phyloP scores from a whole-genome alignment of 2,113 vertebrate species.

The Hyla sarda region DNA sequence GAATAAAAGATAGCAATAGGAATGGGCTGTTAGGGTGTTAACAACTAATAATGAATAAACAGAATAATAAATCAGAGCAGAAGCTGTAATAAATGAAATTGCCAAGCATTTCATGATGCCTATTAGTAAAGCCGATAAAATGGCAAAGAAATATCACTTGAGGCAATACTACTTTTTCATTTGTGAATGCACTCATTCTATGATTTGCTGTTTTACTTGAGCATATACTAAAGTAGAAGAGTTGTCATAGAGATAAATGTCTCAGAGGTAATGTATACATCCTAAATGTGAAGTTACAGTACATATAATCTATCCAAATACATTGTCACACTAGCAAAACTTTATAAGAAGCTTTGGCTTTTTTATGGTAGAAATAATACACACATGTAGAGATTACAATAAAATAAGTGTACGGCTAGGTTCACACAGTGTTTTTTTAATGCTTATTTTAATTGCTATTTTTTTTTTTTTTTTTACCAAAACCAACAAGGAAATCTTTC shows the following conservation, averaged over 20 bases:
- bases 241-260: not conserved
- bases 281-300: not conserved
- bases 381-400: too few species aligned
- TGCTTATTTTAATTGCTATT: too few species aligned
- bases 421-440: not conserved
- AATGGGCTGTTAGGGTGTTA: too few species aligned
- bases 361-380: too few species aligned
- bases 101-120: too few species aligned
- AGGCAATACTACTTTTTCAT: not conserved
- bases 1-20: too few species aligned
- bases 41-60: too few species aligned
- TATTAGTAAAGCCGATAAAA: not conserved
- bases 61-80: too few species aligned
- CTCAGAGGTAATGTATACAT: not conserved
- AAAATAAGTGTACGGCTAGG: too few species aligned
- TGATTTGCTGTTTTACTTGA: not conserved
- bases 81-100: not conserved
- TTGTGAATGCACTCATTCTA: not conserved
- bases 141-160: not conserved
- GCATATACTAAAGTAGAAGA: not conserved
- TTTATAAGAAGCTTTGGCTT: not conserved
- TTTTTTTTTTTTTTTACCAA: too few species aligned
- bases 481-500: too few species aligned
- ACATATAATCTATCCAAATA: not conserved
- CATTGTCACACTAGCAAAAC: not conserved